These are phyloP conservation scores for Drosophila equinoxialis DNA, from an alignment of 1,140 invertebrate genomes.

Conservation along the genomic window DNA sequence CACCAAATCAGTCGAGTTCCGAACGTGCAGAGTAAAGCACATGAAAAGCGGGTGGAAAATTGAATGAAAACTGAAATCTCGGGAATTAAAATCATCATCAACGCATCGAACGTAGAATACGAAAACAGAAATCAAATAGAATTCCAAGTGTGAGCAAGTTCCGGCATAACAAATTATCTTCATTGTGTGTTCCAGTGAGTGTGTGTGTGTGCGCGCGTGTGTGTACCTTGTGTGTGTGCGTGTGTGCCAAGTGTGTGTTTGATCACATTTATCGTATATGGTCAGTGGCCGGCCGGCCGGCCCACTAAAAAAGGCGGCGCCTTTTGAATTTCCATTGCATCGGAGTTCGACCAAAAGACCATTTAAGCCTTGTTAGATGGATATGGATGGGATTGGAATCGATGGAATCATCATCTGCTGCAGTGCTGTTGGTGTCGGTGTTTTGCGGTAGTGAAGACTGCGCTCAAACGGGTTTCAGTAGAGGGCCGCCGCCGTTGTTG, in stretches of 20 bases:
- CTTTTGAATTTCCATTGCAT: conserved; percentile 57
- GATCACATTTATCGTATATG: conserved; percentile 38
- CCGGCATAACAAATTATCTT: too few relatives aligned
- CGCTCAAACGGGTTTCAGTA: conserved; percentile 62
- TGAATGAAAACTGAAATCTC: conserved; percentile 23
- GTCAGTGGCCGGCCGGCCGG: conserved; percentile 72
- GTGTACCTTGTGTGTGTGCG: conserved; percentile 13
- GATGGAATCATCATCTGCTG: conserved; percentile 34
- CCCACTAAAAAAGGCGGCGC: conserved; percentile 61
- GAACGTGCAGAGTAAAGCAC: conserved; percentile 72
- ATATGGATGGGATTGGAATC: conserved; percentile 61
- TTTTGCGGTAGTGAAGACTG: conserved; percentile 34
- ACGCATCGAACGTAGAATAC: conserved; percentile 2
- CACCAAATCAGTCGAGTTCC: conserved; percentile 63
- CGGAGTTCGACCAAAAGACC: conserved; percentile 31
- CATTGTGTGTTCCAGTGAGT: background rate
- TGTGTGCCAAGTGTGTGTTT: conserved; percentile 30
- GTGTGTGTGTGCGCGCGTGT: conserved; percentile 1
- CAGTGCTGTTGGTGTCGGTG: conserved; percentile 49
- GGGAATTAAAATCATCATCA: background rate
- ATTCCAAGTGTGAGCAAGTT: conserved; percentile 3
- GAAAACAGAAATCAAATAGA: conserved; percentile 1
- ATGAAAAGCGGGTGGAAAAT: conserved; percentile 57
- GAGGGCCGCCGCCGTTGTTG: conserved; percentile 31
- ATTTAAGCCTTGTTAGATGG: conserved; percentile 70